Conservation (phyloP, 2,888 invertebrate species). For the Spodoptera exigua region DNA sequence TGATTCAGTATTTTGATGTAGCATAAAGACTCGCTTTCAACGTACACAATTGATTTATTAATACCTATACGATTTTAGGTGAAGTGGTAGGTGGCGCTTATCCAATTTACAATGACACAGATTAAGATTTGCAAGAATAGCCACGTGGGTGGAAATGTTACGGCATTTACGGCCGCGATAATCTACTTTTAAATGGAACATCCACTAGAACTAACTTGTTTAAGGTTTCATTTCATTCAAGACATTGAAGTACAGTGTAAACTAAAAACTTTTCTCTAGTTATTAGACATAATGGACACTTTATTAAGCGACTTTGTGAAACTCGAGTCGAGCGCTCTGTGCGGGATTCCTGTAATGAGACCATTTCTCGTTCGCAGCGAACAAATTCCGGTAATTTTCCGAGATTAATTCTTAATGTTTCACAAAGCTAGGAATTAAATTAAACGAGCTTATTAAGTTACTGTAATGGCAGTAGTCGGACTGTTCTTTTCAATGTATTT, state of each 20-base stretch:
- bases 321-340: slow-evolving; percentile 36
- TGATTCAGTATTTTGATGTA: slow-evolving; percentile 10
- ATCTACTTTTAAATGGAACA: slow-evolving; percentile 17
- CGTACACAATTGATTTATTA: slow-evolving; percentile 36
- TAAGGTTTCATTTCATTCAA: slow-evolving; percentile 2
- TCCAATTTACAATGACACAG: slow-evolving; percentile 24
- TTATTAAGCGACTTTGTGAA: slow-evolving; percentile 38
- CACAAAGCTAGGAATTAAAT: slow-evolving; percentile 41
- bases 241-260: slow-evolving; percentile 11
- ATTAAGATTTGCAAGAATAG: slow-evolving; percentile 17
- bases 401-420: slow-evolving; percentile 53
- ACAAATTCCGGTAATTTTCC: slow-evolving; percentile 47
- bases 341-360: slow-evolving; percentile 39
- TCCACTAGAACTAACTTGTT: slow-evolving; percentile 8
- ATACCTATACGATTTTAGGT: slow-evolving; percentile 3
- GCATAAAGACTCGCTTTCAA: slow-evolving; percentile 25
- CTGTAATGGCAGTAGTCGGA: slow-evolving; percentile 33
- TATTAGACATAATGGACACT: slow-evolving; percentile 33
- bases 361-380: slow-evolving; percentile 43
- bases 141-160: slow-evolving; percentile 10
- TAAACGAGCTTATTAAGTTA: slow-evolving; percentile 48
- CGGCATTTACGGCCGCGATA: slow-evolving; percentile 15
- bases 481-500: slow-evolving; percentile 28
- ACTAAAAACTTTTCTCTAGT: slow-evolving; percentile 17
- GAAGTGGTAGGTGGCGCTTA: slow-evolving; percentile 24